Conservation (phyloP, 1,140 invertebrate genomes). For the Aphelenchoides besseyi region DNA sequence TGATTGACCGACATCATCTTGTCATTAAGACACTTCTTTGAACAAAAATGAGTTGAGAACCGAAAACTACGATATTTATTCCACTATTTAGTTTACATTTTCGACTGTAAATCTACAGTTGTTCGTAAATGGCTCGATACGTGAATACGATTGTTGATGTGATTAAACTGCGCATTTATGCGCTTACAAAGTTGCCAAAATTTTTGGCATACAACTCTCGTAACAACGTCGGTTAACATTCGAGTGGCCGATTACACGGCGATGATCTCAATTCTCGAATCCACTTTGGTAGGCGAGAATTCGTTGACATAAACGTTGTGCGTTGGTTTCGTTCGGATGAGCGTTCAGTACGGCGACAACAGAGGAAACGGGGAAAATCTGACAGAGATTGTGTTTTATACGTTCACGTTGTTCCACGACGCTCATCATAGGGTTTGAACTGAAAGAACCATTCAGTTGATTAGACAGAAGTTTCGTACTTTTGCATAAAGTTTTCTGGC, state of each 20-base stretch:
- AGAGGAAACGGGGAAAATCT: slow-evolving; percentile 45
- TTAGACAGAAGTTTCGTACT: not conserved
- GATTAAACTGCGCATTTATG: no score
- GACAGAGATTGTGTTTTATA: slow-evolving; percentile 47
- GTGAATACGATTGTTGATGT: no score
- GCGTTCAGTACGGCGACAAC: slow-evolving; percentile 53
- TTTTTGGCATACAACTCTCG: no score
- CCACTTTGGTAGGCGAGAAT: slow-evolving; percentile 51
- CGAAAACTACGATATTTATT: not conserved
- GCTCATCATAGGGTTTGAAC: not conserved
- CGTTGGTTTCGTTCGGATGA: slow-evolving; percentile 50
- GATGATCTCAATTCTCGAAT: slow-evolving; percentile 29
- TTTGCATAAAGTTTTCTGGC: not conserved
- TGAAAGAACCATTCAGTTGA: not conserved
- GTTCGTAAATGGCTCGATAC: no score
- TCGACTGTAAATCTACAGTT: not conserved
- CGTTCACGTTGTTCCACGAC: slow-evolving; percentile 26
- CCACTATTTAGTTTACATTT: not conserved
- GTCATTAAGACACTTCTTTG: no score
- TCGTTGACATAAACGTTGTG: slow-evolving; percentile 52
- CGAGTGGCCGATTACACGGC: no score
- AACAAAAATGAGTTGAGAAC: not conserved
- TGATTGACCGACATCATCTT: not conserved
- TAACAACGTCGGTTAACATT: no score
- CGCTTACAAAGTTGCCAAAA: no score